phyloP scores from a whole-genome alignment of 2,113 vertebrate species.

The Rhizomys pruinosus region DNA sequence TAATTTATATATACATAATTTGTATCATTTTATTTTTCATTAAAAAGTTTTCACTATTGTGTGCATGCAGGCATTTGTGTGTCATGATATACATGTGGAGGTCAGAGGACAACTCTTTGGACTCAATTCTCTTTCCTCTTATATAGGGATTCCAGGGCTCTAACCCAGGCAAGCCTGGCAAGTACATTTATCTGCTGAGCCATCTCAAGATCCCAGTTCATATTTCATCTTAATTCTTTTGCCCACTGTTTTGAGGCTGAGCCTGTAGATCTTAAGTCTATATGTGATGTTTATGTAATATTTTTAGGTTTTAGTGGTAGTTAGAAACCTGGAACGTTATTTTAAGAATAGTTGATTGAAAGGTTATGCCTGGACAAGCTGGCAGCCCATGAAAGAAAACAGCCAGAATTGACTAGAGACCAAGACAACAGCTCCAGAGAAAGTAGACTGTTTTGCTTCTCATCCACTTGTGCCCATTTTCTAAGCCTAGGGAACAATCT shows the following conservation, averaged over 20 bases:
- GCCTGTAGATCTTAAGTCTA: background rate
- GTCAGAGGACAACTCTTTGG: background rate
- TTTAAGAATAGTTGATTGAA: background rate
- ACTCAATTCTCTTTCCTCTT: background rate
- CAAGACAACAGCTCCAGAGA: too few relatives aligned
- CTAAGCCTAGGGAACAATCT: too few relatives aligned
- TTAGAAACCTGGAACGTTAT: background rate
- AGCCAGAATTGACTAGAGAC: too few relatives aligned
- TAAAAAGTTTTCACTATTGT: background rate
- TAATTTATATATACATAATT: too few relatives aligned
- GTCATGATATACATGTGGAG: background rate
- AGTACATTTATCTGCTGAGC: background rate
- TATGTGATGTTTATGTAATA: background rate
- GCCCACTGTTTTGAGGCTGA: background rate
- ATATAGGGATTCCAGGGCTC: background rate
- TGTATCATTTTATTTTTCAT: too few relatives aligned
- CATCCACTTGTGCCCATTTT: too few relatives aligned
- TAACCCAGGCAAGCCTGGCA: background rate
- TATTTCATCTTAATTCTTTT: background rate
- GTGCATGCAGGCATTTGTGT: background rate
- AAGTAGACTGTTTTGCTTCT: too few relatives aligned
- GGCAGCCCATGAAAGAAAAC: too few relatives aligned
- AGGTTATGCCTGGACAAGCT: too few relatives aligned
- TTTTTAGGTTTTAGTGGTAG: background rate
- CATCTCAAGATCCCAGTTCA: background rate